phyloP scores from a whole-genome alignment of 2,888 invertebrate species.

The Pterostichus niger region DNA sequence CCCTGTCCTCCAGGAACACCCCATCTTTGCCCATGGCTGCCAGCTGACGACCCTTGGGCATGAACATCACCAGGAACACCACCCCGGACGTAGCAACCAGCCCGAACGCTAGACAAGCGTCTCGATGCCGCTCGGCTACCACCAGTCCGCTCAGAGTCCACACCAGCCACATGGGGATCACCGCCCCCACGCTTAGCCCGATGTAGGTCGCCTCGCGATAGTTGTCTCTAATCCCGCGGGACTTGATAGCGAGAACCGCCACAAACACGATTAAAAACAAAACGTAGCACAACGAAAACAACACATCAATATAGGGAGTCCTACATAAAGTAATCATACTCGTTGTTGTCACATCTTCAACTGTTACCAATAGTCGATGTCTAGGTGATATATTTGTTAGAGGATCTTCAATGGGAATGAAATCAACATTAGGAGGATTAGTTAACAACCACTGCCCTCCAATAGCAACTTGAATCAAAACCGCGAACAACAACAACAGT shows the following conservation, averaged over 20 bases:
- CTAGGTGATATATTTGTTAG: conserved; percentile 73
- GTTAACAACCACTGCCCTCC: conserved; percentile 92
- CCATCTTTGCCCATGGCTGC: conserved; percentile 96
- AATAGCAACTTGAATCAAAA: conserved; percentile 93
- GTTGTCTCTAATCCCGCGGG: conserved; percentile 94
- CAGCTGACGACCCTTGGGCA: conserved; percentile 94
- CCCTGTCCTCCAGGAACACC: conserved; percentile 89
- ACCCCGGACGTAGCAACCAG: conserved; percentile 90
- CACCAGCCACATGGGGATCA: conserved; percentile 91
- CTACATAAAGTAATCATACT: conserved; percentile 80
- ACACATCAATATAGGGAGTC: conserved; percentile 84
- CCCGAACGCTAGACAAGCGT: conserved; percentile 94
- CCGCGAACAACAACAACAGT: conserved; percentile 92
- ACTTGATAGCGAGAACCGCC: conserved; percentile 90
- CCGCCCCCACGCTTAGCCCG: conserved; percentile 91
- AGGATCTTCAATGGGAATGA: conserved; percentile 75
- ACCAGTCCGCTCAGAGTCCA: conserved; percentile 92
- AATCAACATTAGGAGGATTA: conserved; percentile 84
- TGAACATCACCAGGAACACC: conserved; percentile 95
- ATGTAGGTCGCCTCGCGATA: conserved; percentile 96
- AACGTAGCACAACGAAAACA: conserved; percentile 90
- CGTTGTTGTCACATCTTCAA: conserved; percentile 75
- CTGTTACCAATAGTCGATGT: conserved; percentile 75
- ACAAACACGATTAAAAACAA: conserved; percentile 92
- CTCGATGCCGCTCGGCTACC: conserved; percentile 88